Evolutionary conservation across 1,140 invertebrate genomes (phyloP), one percentile per base, ranked within the genome.

Genomic region (Agrilus planipennis): DNA sequence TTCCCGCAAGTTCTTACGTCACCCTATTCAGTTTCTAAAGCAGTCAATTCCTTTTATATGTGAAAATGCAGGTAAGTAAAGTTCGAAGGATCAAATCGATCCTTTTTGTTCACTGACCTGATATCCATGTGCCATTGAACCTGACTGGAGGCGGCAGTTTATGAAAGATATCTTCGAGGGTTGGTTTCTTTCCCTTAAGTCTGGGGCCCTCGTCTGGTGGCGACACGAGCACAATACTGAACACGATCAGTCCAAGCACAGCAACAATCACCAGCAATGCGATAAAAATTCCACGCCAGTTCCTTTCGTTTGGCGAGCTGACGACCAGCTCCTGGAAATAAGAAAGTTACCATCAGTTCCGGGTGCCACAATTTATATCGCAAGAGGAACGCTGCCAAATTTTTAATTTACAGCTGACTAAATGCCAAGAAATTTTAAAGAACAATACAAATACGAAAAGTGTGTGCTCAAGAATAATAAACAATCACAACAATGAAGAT

Each of bases 261-360:
- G 81, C 76, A 10, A 83, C 72, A 43, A 93, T 92, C 18, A 92
- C 89, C 39, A 91, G 65, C 20, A 91, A 67, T 0, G 89, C 87
- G 42, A 92, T 92, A 41, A 83, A 75, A 44, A 92, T 90, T 10
- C 89, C 88, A 19, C 84, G 75, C 87, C 88, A 92, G 68, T 93
- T 92, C 28, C 83, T 68, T 53, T 85, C 77, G 41, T 75, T 82
- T n/a, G 83, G 79, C 12, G 81, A 81, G 15, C 78, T 72, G 12
- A 79, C 80, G 38, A 84, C 84, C 53, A 89, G 60, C 61, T 89
- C 85, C 84, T 86, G 66, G 11, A 62, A 66, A 45, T 53, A 49
- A 50, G 46, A 30, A 35, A 12, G n/a, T n/a, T n/a, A n/a, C n/a
- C n/a, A n/a, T n/a, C n/a, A n/a, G n/a, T n/a, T n/a, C n/a, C n/a